These are phyloP conservation scores for Phoenicopterus ruber DNA, from an alignment of 2,113 vertebrate species.

Conservation along the genomic window DNA sequence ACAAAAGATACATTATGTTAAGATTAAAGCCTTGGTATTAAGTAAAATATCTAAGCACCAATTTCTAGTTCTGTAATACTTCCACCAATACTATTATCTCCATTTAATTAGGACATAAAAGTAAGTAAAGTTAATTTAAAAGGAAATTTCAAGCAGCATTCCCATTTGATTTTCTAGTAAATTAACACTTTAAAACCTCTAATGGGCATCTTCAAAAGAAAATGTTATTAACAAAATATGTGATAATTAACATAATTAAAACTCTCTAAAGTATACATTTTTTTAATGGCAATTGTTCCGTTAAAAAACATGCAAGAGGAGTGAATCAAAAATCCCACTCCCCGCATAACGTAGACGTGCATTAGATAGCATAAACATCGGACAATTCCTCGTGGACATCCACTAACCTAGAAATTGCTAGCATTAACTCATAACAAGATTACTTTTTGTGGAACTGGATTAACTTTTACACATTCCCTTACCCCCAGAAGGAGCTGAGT, in stretches of 20 bases:
- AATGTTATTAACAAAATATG: slow-evolving; percentile 73
- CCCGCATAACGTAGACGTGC: not conserved
- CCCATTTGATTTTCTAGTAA: slow-evolving; percentile 67
- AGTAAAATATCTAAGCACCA: slow-evolving; percentile 44
- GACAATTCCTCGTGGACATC: slow-evolving; percentile 26
- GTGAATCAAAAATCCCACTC: slow-evolving; percentile 31
- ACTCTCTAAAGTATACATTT: slow-evolving; percentile 40
- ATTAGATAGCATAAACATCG: slow-evolving; percentile 10
- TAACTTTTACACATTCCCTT: not conserved
- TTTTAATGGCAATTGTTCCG: slow-evolving; percentile 40
- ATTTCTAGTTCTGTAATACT: slow-evolving; percentile 63
- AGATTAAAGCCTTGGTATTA: slow-evolving; percentile 32
- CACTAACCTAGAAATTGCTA: slow-evolving; percentile 1
- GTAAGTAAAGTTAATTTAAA: slow-evolving; percentile 74
- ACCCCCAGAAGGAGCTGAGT: not conserved
- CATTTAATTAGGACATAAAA: slow-evolving; percentile 68
- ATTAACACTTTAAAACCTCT: slow-evolving; percentile 71
- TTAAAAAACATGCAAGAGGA: slow-evolving; percentile 43
- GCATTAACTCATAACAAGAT: slow-evolving; percentile 27
- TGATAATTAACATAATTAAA: slow-evolving; percentile 70
- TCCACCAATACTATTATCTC: slow-evolving; percentile 56
- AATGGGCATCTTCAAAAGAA: slow-evolving; percentile 70
- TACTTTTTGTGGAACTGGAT: slow-evolving; percentile 1
- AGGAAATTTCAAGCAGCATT: slow-evolving; percentile 63
- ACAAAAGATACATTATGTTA: slow-evolving; percentile 4